A percentile compares a stretch with the other conserved stretches of the same genome.
Conservation (phyloP, 2,888 invertebrate genomes). For the Hetaerina titia region DNA sequence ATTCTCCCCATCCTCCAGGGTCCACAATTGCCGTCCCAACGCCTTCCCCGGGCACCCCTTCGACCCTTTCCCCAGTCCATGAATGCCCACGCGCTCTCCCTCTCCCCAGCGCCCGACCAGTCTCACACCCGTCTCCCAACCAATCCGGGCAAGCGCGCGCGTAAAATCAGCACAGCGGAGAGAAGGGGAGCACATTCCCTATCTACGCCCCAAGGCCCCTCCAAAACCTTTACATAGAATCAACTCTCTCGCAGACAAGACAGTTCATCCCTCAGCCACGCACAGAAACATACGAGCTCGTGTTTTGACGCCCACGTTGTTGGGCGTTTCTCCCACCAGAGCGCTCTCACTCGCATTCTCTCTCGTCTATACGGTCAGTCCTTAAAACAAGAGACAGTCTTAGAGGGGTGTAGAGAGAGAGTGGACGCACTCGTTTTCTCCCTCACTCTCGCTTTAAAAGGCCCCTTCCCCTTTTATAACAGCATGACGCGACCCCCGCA, state of each 20-base stretch:
- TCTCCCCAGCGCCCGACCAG: not conserved
- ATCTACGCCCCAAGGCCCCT: too few species aligned
- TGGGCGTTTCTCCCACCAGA: not conserved
- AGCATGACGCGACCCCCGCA: not conserved
- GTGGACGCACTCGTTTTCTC: not conserved
- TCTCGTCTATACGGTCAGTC: not conserved
- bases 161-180: too few species aligned
- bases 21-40: not conserved
- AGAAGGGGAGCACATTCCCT: too few species aligned
- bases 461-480: not conserved
- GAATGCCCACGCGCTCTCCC: not conserved
- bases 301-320: not conserved
- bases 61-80: not conserved
- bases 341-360: not conserved
- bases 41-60: not conserved
- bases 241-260: too few species aligned
- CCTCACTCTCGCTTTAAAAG: not conserved
- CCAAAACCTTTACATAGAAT: too few species aligned
- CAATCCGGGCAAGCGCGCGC: not conserved
- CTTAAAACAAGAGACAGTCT: too few species aligned
- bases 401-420: too few species aligned
- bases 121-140: not conserved
- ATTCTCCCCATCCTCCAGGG: not conserved
- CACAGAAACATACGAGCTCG: not conserved
- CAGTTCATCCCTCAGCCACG: not conserved